Evolutionary conservation across 1,140 invertebrate genomes (phyloP).

Genomic region (Saccostrea cuccullata): DNA sequence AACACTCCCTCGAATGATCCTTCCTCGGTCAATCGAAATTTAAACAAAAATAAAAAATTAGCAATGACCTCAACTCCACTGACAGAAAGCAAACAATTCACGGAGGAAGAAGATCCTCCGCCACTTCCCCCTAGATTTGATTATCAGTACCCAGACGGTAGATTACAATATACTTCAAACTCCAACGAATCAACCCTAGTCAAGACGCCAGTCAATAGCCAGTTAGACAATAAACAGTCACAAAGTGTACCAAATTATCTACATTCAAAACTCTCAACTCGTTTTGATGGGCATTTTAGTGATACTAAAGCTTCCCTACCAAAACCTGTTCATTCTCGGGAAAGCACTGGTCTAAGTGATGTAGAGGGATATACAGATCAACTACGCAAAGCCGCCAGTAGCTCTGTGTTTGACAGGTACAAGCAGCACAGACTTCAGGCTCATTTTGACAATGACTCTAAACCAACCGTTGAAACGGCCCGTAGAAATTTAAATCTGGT

Average conservation of each 20-base stretch:
- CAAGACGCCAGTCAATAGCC: background rate
- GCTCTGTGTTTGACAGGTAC: constrained; percentile 53
- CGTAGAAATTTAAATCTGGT: constrained; percentile 16
- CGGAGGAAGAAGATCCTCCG: constrained; percentile 34
- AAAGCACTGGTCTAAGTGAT: constrained; percentile 49
- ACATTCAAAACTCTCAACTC: constrained; percentile 40
- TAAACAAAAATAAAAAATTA: constrained; percentile 57
- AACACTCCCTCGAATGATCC: constrained; percentile 43
- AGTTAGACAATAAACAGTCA: constrained; percentile 28
- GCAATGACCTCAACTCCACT: constrained; percentile 71
- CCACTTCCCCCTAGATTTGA: constrained; percentile 50
- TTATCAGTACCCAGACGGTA: background rate
- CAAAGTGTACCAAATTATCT: constrained; percentile 35
- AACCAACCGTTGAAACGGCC: background rate
- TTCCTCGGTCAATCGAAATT: constrained; percentile 29
- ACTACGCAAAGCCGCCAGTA: constrained; percentile 53
- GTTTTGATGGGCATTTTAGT: background rate
- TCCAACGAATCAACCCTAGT: constrained; percentile 34
- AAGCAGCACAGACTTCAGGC: constrained; percentile 34
- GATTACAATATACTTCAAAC: background rate
- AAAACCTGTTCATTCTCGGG: constrained; percentile 48
- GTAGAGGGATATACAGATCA: constrained; percentile 54
- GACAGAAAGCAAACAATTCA: constrained; percentile 30
- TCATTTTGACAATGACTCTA: background rate
- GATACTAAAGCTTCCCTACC: background rate